phyloP scores from a whole-genome alignment of 2,888 invertebrate species.

The Eupithecia centaureata region DNA sequence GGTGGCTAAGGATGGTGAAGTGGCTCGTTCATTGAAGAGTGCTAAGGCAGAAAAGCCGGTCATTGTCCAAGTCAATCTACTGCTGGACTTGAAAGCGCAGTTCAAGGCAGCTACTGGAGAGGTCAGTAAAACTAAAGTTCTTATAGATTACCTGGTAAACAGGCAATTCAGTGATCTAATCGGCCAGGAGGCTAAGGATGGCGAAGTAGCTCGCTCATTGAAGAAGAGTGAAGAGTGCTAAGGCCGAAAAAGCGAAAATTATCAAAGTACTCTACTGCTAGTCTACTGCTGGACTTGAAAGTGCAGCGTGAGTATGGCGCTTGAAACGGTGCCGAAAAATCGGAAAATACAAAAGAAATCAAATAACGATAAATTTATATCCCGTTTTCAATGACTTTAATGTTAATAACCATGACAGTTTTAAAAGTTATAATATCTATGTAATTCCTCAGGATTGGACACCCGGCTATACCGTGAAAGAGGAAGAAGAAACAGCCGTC shows the following conservation, averaged over 20 bases:
- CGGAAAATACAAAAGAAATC: too few relatives aligned
- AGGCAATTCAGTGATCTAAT: not conserved
- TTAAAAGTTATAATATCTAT: not conserved
- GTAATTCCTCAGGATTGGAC: not conserved
- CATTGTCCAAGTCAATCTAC: slow-evolving; percentile 74
- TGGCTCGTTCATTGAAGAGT: slow-evolving; percentile 77
- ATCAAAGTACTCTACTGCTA: too few relatives aligned
- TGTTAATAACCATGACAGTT: too few relatives aligned
- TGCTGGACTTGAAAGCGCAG: slow-evolving; percentile 88
- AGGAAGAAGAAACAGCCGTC: not conserved
- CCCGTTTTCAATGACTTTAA: too few relatives aligned
- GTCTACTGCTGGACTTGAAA: too few relatives aligned
- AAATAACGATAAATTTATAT: too few relatives aligned
- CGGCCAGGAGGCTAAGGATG: not conserved
- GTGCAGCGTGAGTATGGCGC: too few relatives aligned
- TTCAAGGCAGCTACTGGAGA: slow-evolving; percentile 85
- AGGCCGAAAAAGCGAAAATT: too few relatives aligned
- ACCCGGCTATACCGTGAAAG: slow-evolving; percentile 5
- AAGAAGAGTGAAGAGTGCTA: too few relatives aligned
- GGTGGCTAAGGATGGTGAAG: slow-evolving; percentile 20
- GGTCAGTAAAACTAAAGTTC: slow-evolving; percentile 47
- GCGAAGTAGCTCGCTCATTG: too few relatives aligned
- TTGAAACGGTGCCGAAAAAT: too few relatives aligned
- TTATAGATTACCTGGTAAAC: not conserved
- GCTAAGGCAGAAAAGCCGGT: slow-evolving; percentile 81